Conservation (phyloP, 2,113 vertebrate genomes). For the Hylia prasina region DNA sequence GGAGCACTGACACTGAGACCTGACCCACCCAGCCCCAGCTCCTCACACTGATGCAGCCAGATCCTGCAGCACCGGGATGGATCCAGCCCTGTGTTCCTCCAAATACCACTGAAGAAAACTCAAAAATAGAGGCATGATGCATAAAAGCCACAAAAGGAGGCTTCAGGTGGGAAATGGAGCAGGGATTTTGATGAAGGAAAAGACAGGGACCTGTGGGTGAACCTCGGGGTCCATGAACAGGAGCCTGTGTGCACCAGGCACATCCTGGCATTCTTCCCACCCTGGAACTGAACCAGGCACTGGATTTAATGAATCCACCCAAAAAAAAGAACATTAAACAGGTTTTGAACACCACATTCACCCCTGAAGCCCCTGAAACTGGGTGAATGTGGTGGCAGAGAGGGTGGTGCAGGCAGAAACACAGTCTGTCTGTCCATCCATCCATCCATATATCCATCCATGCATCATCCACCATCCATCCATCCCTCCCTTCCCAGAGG, state of each 20-base stretch:
- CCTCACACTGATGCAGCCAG: not conserved
- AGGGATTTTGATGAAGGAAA: not conserved
- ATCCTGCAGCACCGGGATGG: accelerated
- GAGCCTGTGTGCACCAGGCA: not conserved
- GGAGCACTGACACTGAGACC: not conserved
- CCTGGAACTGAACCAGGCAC: not conserved
- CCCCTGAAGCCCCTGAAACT: not conserved
- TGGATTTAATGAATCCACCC: not conserved
- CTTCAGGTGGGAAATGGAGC: not conserved
- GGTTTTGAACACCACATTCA: not conserved
- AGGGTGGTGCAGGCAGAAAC: not conserved
- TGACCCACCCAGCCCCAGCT: not conserved
- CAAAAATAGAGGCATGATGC: not conserved
- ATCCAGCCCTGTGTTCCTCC: not conserved
- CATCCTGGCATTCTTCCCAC: not conserved
- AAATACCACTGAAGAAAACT: not conserved
- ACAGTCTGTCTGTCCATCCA: accelerated
- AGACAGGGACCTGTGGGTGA: not conserved
- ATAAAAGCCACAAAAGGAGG: not conserved
- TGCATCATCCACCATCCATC: too few relatives aligned
- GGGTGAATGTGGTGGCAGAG: not conserved
- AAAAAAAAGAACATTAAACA: not conserved
- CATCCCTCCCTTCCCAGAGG: not conserved
- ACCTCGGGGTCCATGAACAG: not conserved
- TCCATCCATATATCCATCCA: not conserved